These are phyloP conservation scores for Rhamphomyia laevipes DNA, from an alignment of 2,888 invertebrate genomes.

Conservation along the genomic window DNA sequence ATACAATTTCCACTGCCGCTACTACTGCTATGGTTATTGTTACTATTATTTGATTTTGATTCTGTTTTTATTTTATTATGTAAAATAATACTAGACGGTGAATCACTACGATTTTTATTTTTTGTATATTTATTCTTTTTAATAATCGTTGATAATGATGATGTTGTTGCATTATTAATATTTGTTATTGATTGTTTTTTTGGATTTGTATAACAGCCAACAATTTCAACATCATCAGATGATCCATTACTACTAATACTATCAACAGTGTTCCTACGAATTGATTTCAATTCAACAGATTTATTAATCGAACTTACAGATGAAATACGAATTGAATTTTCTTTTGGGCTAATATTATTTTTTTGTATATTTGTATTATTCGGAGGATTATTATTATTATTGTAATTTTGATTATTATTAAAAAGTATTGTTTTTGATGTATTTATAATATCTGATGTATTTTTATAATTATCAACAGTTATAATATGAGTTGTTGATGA, in stretches of 20 bases:
- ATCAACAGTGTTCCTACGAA: background rate
- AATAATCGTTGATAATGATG: background rate
- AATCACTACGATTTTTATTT: constrained; percentile 7
- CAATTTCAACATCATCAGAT: constrained; percentile 36
- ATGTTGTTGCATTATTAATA: background rate
- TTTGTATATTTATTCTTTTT: constrained; percentile 10
- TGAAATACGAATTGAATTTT: background rate
- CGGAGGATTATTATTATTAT: constrained; percentile 11
- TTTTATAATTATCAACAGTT: constrained; percentile 32
- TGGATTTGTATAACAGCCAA: constrained; percentile 16
- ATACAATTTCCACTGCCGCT: background rate
- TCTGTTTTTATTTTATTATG: background rate
- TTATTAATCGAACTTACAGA: background rate
- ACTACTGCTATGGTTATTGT: no score
- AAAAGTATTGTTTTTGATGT: constrained; percentile 30
- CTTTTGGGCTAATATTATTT: constrained; percentile 8
- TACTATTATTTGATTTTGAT: background rate
- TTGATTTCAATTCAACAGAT: background rate
- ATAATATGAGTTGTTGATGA: constrained; percentile 26
- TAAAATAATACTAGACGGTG: background rate
- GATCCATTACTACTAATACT: constrained; percentile 28
- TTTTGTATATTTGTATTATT: constrained; percentile 7
- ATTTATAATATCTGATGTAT: constrained; percentile 31
- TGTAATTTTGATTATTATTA: constrained; percentile 9
- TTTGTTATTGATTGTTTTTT: background rate